phyloP scores from a whole-genome alignment of 1,140 invertebrate species.

The Drosophila insularis region DNA sequence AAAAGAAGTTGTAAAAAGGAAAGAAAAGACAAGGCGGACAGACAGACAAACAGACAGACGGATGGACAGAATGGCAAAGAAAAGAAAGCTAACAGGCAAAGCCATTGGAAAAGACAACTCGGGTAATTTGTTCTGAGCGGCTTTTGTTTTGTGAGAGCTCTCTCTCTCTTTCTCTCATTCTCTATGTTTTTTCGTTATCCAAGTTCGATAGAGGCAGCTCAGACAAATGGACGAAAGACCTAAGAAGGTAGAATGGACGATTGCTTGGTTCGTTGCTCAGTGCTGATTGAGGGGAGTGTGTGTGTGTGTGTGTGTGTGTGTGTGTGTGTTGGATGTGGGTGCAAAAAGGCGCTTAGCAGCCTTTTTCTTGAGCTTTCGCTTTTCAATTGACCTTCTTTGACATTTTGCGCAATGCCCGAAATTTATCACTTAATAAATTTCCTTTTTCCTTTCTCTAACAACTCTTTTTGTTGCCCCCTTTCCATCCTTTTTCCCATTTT shows the following conservation, averaged over 20 bases:
- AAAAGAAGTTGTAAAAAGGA: constrained; percentile 32
- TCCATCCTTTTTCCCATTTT: background rate
- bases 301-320: constrained; percentile 22
- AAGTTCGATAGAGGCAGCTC: constrained; percentile 23
- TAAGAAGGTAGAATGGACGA: constrained; percentile 45
- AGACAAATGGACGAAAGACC: constrained; percentile 20
- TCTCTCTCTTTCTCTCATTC: constrained; percentile 54
- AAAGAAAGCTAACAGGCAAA: constrained; percentile 45
- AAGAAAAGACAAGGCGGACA: constrained; percentile 21
- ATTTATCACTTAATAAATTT: constrained; percentile 81
- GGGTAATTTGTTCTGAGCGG: constrained; percentile 78
- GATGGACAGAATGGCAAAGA: constrained; percentile 11
- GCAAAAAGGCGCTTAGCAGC: constrained; percentile 60
- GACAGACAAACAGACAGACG: background rate
- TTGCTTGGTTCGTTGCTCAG: constrained; percentile 39
- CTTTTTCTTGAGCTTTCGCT: constrained; percentile 70
- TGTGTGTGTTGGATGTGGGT: constrained; percentile 40
- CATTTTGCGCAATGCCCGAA: constrained; percentile 68
- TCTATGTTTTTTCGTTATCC: constrained; percentile 7
- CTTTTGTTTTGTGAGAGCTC: constrained; percentile 72
- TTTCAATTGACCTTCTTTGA: constrained; percentile 78
- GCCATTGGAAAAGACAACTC: constrained; percentile 72
- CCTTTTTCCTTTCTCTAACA: constrained; percentile 8
- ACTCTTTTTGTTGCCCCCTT: background rate
- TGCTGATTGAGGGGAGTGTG: constrained; percentile 49